Evolutionary conservation across 2,797 vertebrate species (phyloP).

Genomic region (Vireo griseus): DNA sequence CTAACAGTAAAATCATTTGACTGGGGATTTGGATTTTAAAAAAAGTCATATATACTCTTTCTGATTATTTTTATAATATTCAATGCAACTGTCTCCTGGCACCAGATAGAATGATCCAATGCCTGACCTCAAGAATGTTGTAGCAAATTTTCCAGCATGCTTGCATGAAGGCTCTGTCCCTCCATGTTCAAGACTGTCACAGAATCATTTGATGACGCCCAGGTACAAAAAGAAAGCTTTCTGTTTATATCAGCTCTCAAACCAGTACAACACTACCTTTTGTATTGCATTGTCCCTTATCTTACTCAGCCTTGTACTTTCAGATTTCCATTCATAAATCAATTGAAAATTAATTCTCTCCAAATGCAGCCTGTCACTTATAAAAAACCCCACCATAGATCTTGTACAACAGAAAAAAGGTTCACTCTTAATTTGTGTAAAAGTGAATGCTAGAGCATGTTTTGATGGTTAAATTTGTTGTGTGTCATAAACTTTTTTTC

Average conservation of each 20-base stretch:
- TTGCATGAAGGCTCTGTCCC: background rate
- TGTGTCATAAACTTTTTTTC: background rate
- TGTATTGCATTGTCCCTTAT: background rate
- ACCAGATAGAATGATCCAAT: background rate
- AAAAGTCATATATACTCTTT: background rate
- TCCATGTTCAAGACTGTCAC: background rate
- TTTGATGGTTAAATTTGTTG: background rate
- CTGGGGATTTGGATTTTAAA: rapidly evolving
- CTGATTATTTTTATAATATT: background rate
- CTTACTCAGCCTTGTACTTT: background rate
- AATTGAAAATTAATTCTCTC: background rate
- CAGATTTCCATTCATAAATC: background rate
- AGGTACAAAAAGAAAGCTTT: background rate
- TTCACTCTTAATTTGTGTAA: background rate
- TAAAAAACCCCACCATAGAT: background rate
- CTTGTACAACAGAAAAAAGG: background rate
- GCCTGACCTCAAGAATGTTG: background rate
- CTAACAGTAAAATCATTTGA: background rate
- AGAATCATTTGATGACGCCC: background rate
- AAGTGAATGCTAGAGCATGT: background rate
- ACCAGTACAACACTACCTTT: background rate
- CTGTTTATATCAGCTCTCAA: background rate
- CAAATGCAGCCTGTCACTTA: background rate
- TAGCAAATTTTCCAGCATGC: background rate
- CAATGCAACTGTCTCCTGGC: background rate